Base-by-base conservation (phyloP, 2,888 invertebrate genomes). In the Hymenopus coronatus region DNA sequence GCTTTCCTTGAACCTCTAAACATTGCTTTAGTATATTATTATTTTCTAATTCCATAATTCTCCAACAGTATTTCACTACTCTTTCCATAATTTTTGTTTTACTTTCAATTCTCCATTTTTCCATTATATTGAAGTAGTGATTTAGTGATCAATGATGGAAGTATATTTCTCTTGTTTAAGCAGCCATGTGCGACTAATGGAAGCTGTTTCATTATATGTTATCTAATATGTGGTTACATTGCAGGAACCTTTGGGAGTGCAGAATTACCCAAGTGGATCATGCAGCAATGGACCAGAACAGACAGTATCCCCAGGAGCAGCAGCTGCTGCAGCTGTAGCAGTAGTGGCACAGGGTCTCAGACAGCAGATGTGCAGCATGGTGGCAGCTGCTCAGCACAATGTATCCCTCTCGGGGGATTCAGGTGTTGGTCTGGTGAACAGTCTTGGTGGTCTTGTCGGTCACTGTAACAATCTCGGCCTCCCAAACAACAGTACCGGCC, bases 351-450 rank as follows among this genome's bases (percentile, higher is more conserved):
- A 97, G 94, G 97, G 97, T 84, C 94, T 97, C 89, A 95, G 97
- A 88, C 97, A 97, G 91, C 97, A 97, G 93, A 97, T 97, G 97
- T 96, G 96, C 94, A 96, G 95, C 93, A 96, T 96, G 96, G 96
- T 96, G 89, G 97, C 97, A 0, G 96, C 96, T 8, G 93, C 94
- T 7, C 94, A 94, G 92, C 94, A 95, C 92, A 87, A 87, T 33
- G 87, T 40, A n/a, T 87, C 87, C 33, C 87, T 87, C 1, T 87
- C 87, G 15, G 87, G 87, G n/a, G 93, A 94, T 92, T 92, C 93
- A 92, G 92, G 94, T 92, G 91, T 93, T 91, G 91, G 91, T 93
- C 92, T 94, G 94, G 92, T 94, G 95, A 93, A 95, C 54, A 85
- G 89, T 85, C 88, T 90, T 28, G 90, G 87, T 28, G 88, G 89